Evolutionary conservation across 2,888 invertebrate species (phyloP), one percentile per base, ranked within the genome.

Genomic region (Siphlonurus alternatus): DNA sequence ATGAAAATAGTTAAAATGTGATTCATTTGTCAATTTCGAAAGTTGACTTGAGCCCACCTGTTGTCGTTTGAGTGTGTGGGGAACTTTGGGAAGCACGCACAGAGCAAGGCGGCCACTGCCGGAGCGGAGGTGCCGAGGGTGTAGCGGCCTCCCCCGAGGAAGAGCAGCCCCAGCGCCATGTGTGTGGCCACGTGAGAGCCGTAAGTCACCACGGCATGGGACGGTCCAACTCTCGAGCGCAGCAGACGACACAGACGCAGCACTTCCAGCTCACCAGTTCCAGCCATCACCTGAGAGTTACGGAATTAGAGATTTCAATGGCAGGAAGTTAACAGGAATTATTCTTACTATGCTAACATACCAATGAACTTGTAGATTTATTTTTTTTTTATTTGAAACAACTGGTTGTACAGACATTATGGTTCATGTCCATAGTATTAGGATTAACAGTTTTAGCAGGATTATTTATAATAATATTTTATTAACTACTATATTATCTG

Each of bases 51-150:
- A n/a, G 23, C 20, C 18, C 20, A 91, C 89, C 95, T 86, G 75
- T 98, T 98, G 71, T 99, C 98, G 72, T 92, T 93, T 71, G 94
- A 93, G 73, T 95, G 94, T 1, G 89, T 93, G 20, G 97, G 96
- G 76, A 94, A 97, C 74, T 96, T 94, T 0, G 99, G 99, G 76
- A 94, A 99, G 74, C 97, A 88, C 0, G 98, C 90, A 70, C 93
- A 91, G 56, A 99, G 79, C 66, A 98, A 77, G 0, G 94, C 92
- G 0, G 95, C 97, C 7, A 98, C 84, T 0, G 94, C 87, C 51
- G 85, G 83, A 1, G 93, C 88, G 1, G 88, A 84, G 63, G 93
- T 89, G 18, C 88, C 84, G 25, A 93, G 79, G 0, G 91, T 89
- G 68, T 86, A 93, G 68, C 93, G 84, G 1, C 98, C 96, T 23